Evolutionary conservation across 2,888 invertebrate species (phyloP), one percentile per base, ranked within the genome.

Genomic region (Byasa hedistus): DNA sequence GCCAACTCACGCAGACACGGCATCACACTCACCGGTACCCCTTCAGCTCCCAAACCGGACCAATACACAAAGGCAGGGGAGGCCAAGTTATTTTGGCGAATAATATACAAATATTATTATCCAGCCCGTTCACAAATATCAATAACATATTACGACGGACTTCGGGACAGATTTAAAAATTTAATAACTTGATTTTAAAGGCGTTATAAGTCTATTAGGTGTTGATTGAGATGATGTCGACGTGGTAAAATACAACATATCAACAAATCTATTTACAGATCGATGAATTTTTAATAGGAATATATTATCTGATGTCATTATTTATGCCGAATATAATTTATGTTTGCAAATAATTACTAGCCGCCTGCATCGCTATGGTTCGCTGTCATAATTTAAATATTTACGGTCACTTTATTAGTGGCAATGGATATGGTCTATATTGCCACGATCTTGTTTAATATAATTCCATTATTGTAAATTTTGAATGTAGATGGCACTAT

Each of bases 51-150:
- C 27, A 32, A 52, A 57, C 4, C 23, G 39, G 27, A 68, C 54
- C 27, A 32, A 61, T 48, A 58, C 55, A 68, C 71, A 72, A 72
- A 69, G 79, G 74, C 73, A 71, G 69, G 76, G 76, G 55, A 76
- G 87, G 51, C 82, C 87, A 80, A 70, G 51, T 67, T 78, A 84
- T 66, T 71, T 67, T 84, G 85, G 89, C 68, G 70, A 77, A 75
- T 75, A 74, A 79, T 83, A 84, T 82, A 89, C 90, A 91, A 91
- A 91, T 91, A 91, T 91, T 91, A 90, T 91, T 91, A 91, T 89
- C 89, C 86, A 81, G 84, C 82, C 85, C 83, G 88, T 87, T 89
- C 86, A 89, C 87, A 89, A 90, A 91, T 91, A 91, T 90, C 91
- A 91, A 90, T 91, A 90, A 88, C 86, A 87, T 88, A 89, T 89